A percentile compares a stretch with the other conserved stretches of the same genome.
Evolutionary conservation across 2,797 vertebrate species (phyloP).

Genomic region (Leuciscus waleckii): DNA sequence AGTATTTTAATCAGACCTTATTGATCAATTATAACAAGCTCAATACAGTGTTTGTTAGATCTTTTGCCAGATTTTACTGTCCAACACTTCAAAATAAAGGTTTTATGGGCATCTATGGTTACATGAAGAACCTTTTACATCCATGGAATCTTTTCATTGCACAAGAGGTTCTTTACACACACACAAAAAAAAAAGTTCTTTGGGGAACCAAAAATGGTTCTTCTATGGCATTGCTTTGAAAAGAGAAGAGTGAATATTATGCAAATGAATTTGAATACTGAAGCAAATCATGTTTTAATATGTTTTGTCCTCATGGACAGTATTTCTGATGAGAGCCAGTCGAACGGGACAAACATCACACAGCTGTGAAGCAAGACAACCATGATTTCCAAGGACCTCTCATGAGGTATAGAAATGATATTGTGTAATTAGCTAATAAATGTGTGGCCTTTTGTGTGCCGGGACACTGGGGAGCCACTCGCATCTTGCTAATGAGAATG

Average conservation of each 20-base stretch:
- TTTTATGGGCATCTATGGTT: neutral
- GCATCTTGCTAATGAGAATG: slow-evolving; percentile 25
- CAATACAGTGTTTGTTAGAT: neutral
- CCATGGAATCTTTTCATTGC: neutral
- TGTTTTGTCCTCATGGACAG: neutral
- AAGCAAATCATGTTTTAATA: slow-evolving; percentile 5
- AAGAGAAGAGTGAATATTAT: neutral
- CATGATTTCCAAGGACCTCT: slow-evolving; percentile 21
- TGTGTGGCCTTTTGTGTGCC: neutral
- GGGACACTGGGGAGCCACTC: slow-evolving; percentile 16
- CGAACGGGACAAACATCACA: neutral
- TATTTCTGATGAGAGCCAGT: neutral
- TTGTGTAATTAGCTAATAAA: slow-evolving; percentile 38
- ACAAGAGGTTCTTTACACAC: neutral
- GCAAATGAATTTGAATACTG: neutral
- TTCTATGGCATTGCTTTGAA: neutral
- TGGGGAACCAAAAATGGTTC: neutral
- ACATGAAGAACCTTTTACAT: neutral
- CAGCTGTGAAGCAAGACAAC: slow-evolving; percentile 35
- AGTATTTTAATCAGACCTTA: neutral
- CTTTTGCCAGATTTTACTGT: neutral
- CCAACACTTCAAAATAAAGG: neutral
- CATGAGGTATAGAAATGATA: slow-evolving; percentile 19
- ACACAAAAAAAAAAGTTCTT: neutral
- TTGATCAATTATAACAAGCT: neutral